Evolutionary conservation across 1,140 invertebrate genomes (phyloP).

Genomic region (Drosophila aff.): DNA sequence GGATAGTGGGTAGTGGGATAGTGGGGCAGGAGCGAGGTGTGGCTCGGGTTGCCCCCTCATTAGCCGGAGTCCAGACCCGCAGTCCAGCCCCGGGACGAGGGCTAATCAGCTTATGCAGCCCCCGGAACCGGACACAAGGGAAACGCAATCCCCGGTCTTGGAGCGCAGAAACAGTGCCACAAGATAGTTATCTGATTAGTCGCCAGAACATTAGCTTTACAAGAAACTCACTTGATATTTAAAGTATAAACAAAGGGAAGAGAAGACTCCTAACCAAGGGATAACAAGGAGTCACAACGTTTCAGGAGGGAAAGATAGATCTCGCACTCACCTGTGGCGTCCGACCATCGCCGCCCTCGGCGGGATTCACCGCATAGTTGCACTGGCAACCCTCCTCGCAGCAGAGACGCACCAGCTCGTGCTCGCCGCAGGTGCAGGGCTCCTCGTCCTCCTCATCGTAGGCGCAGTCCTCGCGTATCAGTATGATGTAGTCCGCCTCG

Average conservation of each 20-base stretch:
- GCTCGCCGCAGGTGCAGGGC: slow-evolving; percentile 91
- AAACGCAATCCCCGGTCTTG: slow-evolving; percentile 3
- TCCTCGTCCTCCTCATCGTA: slow-evolving; percentile 91
- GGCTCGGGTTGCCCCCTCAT: slow-evolving; percentile 26
- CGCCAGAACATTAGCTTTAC: not conserved
- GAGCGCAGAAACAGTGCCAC: not conserved
- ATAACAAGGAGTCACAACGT: no score
- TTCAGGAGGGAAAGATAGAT: not conserved
- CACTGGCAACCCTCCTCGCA: slow-evolving; percentile 88
- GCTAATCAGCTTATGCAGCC: slow-evolving; percentile 42
- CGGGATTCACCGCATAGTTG: slow-evolving; percentile 82
- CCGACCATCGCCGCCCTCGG: slow-evolving; percentile 74
- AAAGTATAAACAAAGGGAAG: not conserved
- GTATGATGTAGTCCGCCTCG: slow-evolving; percentile 94
- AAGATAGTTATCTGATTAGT: not conserved
- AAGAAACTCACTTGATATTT: not conserved
- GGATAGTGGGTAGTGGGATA: slow-evolving; percentile 16
- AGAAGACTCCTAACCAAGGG: not conserved
- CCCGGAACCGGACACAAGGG: slow-evolving; percentile 13
- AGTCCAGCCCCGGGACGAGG: not conserved
- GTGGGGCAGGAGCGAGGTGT: slow-evolving; percentile 5
- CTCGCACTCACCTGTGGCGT: slow-evolving; percentile 77
- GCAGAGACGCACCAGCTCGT: slow-evolving; percentile 89
- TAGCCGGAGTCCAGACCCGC: slow-evolving; percentile 1
- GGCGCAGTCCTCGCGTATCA: slow-evolving; percentile 93